These are phyloP conservation scores for Leptopilina syphax DNA, from an alignment of 2,888 invertebrate genomes.

Conservation along the genomic window DNA sequence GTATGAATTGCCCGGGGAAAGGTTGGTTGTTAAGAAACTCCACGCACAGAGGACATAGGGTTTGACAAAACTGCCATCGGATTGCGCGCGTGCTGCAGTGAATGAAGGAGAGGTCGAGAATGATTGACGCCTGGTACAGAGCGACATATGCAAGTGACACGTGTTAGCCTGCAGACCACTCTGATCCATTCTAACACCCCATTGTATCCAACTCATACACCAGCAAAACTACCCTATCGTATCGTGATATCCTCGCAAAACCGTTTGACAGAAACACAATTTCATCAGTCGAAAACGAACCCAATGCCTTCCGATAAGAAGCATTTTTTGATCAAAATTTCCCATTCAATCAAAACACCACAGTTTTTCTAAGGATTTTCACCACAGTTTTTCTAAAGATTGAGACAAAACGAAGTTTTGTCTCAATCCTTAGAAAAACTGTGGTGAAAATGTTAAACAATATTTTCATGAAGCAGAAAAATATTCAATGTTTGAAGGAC, in stretches of 20 bases:
- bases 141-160: slow-evolving; percentile 58
- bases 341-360: no score
- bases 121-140: slow-evolving; percentile 55
- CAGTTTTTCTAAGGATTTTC: no score
- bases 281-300: background rate
- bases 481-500: background rate
- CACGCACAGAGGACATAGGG: slow-evolving; percentile 18
- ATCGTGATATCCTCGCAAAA: background rate
- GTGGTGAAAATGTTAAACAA: no score
- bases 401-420: no score
- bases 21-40: slow-evolving; percentile 10
- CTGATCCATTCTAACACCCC: slow-evolving; percentile 49
- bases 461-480: no score
- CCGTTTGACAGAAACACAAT: slow-evolving; percentile 3
- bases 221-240: background rate
- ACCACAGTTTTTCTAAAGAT: no score
- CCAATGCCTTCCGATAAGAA: background rate
- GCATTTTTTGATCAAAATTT: background rate
- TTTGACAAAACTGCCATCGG: slow-evolving; percentile 50
- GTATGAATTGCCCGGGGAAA: slow-evolving; percentile 43
- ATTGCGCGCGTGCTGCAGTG: slow-evolving; percentile 35
- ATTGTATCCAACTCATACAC: slow-evolving; percentile 31
- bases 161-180: slow-evolving; percentile 54
- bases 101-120: slow-evolving; percentile 54
- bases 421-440: no score